Conservation (phyloP, 2,113 vertebrate genomes). For the Lagopus muta region DNA sequence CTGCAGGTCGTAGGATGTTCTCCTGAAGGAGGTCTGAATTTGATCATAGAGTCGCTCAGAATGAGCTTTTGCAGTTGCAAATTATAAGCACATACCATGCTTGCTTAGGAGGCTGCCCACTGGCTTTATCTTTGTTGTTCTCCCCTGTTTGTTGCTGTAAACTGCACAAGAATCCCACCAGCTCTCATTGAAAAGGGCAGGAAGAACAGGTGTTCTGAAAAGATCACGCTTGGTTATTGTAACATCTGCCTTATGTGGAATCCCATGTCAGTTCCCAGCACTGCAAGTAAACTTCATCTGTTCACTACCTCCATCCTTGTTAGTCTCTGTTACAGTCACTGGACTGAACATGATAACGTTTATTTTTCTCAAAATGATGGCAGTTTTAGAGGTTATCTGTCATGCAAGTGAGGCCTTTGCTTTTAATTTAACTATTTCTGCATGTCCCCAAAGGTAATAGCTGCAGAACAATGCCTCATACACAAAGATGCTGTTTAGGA, state of each 20-base stretch:
- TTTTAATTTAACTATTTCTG: neutral
- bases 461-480: neutral
- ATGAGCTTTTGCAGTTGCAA: neutral
- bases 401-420: neutral
- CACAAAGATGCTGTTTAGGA: neutral
- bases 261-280: neutral
- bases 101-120: neutral
- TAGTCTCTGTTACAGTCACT: neutral
- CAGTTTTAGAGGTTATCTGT: neutral
- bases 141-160: neutral
- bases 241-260: neutral
- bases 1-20: neutral
- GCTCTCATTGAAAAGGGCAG: neutral
- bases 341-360: neutral
- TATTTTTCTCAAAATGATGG: neutral
- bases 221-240: rapidly evolving
- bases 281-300: neutral
- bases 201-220: neutral
- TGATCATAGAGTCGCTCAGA: neutral
- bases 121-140: neutral
- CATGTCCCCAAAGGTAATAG: neutral
- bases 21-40: neutral
- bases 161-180: neutral
- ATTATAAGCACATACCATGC: neutral
- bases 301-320: neutral